Conservation (phyloP, 2,888 invertebrate genomes). For the Oxycera nigricornis region DNA sequence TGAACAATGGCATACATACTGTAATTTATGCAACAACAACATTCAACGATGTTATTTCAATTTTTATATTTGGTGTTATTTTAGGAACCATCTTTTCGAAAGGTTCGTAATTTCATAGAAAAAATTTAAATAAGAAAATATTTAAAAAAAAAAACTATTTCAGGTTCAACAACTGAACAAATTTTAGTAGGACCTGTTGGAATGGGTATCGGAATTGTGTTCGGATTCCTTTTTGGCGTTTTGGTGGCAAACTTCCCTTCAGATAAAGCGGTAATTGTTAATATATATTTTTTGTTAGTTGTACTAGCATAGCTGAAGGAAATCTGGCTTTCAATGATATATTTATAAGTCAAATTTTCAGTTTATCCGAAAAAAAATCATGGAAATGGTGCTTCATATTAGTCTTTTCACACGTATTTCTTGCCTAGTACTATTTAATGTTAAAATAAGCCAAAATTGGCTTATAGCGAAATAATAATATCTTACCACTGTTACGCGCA, state of each 20-base stretch:
- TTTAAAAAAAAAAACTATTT: conserved; percentile 18
- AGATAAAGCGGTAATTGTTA: conserved; percentile 57
- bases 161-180: conserved; percentile 63
- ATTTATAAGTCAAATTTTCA: not conserved
- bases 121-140: not conserved
- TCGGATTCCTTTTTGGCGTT: conserved; percentile 69
- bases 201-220: conserved; percentile 67
- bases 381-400: too few species aligned
- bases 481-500: too few species aligned
- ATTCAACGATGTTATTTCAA: conserved; percentile 78
- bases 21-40: conserved; percentile 68
- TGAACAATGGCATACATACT: conserved; percentile 77
- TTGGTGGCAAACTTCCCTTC: conserved; percentile 70
- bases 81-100: conserved; percentile 70
- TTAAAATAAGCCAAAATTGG: too few species aligned
- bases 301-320: not conserved
- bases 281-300: too few species aligned
- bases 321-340: not conserved
- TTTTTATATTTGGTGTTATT: conserved; percentile 74
- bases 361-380: not conserved
- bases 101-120: conserved; percentile 59
- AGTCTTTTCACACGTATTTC: too few species aligned
- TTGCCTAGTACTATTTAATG: too few species aligned
- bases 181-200: conserved; percentile 68
- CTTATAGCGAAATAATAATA: too few species aligned